Evolutionary conservation across 2,113 vertebrate species (phyloP).

Genomic region (Callionymus lyra): DNA sequence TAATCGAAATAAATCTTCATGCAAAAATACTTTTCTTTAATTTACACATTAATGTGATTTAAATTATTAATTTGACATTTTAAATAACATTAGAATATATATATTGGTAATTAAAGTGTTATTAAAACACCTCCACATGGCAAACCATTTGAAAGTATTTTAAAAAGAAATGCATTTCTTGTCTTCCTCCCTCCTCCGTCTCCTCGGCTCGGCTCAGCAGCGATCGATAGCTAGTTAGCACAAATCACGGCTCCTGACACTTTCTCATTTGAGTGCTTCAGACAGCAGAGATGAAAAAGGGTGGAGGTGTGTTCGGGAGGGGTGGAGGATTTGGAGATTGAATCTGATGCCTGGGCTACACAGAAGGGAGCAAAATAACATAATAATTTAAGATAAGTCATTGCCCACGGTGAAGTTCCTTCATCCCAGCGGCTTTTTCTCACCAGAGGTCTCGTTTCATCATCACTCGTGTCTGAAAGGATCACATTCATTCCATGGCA

Average conservation of each 20-base stretch:
- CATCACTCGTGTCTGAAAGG: too few relatives aligned
- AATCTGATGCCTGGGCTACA: conserved; percentile 59
- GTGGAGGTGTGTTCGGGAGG: conserved; percentile 54
- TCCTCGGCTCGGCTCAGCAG: conserved; percentile 66
- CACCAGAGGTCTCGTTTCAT: conserved; percentile 4
- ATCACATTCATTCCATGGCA: too few relatives aligned
- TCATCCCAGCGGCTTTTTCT: conserved; percentile 36
- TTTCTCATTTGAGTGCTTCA: conserved; percentile 78
- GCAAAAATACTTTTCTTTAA: too few relatives aligned
- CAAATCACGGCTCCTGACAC: conserved; percentile 84
- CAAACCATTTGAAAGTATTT: too few relatives aligned
- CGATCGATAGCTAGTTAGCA: conserved; percentile 94
- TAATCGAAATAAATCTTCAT: too few relatives aligned
- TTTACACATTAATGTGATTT: too few relatives aligned
- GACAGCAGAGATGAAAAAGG: conserved; percentile 67
- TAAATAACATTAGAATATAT: too few relatives aligned
- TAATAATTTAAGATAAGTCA: conserved; percentile 60
- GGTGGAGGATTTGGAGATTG: conserved; percentile 57
- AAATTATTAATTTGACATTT: too few relatives aligned
- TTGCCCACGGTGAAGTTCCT: conserved; percentile 31
- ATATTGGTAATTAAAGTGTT: too few relatives aligned
- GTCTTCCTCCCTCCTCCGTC: conserved; percentile 10
- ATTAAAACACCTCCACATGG: too few relatives aligned
- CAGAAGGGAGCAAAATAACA: conserved; percentile 55
- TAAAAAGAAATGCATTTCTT: background rate